Percentiles rank a stretch among this genome's conserved stretches.
Conservation (phyloP, 2,797 vertebrate species). For the Malacoctenus gilli region DNA sequence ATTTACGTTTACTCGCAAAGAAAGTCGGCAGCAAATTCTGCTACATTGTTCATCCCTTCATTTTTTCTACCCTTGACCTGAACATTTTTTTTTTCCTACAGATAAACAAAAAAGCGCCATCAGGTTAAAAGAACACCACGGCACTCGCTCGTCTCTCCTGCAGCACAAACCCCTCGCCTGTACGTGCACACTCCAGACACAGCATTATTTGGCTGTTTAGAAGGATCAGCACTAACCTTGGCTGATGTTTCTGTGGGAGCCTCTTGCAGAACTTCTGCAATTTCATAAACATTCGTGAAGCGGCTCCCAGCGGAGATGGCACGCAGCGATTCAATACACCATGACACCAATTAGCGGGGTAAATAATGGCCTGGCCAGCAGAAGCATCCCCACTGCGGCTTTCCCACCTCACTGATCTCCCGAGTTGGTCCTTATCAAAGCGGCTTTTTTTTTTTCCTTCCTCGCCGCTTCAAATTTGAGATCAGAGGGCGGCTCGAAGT, state of each 20-base stretch:
- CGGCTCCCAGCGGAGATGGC: conserved; percentile 30
- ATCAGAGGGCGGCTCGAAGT: conserved; percentile 57
- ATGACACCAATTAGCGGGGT: conserved; percentile 71
- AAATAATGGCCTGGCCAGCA: conserved; percentile 59
- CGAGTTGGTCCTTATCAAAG: conserved; percentile 52
- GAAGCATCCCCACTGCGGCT: conserved; percentile 37
- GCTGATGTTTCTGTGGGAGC: conserved; percentile 7
- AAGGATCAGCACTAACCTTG: conserved; percentile 5
- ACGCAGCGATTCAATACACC: conserved; percentile 50
- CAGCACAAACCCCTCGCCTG: neutral
- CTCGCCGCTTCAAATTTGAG: conserved; percentile 42
- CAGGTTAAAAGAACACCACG: conserved; percentile 1
- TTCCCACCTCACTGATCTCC: conserved; percentile 45
- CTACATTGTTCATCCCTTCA: too few species aligned
- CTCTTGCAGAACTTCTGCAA: conserved; percentile 22
- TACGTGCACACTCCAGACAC: neutral
- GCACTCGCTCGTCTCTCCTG: conserved; percentile 3
- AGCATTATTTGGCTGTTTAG: neutral
- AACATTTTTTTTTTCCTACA: conserved; percentile 54
- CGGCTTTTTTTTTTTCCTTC: too few species aligned
- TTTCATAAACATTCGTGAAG: conserved; percentile 30
- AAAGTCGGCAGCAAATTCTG: too few species aligned
- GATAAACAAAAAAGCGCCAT: conserved; percentile 34
- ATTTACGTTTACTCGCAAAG: too few species aligned
- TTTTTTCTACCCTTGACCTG: conserved; percentile 46